These are phyloP conservation scores for Mungos mungo DNA, from an alignment of 2,113 vertebrate genomes.

Conservation along the genomic window DNA sequence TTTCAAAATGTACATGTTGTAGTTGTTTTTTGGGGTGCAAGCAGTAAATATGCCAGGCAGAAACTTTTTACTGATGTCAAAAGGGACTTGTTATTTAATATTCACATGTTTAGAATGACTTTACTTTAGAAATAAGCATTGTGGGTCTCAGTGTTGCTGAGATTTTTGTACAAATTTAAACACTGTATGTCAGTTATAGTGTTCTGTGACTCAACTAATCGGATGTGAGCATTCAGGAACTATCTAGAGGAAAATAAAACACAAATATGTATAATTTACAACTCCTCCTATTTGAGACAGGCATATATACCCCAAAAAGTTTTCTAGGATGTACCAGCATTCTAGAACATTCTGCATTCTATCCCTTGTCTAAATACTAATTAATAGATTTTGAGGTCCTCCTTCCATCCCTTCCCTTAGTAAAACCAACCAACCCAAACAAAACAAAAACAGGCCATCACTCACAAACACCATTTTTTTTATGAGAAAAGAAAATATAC, in stretches of 20 bases:
- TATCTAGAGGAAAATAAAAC: neutral
- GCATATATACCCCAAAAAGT: neutral
- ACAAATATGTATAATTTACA: neutral
- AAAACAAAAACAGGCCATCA: neutral
- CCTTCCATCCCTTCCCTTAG: neutral
- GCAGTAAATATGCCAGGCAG: neutral
- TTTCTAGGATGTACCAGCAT: slow-evolving; percentile 11
- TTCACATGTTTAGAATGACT: slow-evolving; percentile 12
- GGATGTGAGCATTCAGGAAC: neutral
- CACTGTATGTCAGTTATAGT: neutral
- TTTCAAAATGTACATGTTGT: slow-evolving; percentile 60
- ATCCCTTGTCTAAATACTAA: neutral
- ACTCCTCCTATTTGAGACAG: neutral
- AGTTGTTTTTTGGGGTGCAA: neutral
- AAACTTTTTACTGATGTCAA: slow-evolving; percentile 25
- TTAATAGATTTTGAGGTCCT: neutral
- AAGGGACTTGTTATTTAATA: neutral
- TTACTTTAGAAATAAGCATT: neutral
- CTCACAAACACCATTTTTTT: neutral
- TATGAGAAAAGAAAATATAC: neutral
- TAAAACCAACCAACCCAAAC: neutral
- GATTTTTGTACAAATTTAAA: slow-evolving; percentile 18
- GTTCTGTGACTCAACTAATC: slow-evolving; percentile 4
- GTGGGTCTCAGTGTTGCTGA: neutral
- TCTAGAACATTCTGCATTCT: neutral